Percentiles rank a stretch among this genome's conserved stretches.
phyloP scores from a whole-genome alignment of 2,113 vertebrate genomes.

The Forbesichthys papilliferus region DNA sequence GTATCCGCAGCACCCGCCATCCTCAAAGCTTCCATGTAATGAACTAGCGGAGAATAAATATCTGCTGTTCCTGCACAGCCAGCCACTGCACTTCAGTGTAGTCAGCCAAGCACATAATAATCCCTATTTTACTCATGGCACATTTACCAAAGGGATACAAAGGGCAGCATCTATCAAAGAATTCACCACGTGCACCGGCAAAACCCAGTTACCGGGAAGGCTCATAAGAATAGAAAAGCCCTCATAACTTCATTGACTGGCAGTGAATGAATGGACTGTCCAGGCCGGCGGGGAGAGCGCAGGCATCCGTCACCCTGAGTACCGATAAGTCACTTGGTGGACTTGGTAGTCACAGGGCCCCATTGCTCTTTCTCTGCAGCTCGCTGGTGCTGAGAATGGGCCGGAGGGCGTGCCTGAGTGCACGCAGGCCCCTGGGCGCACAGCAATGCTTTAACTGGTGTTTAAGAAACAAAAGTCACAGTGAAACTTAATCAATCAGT shows the following conservation, averaged over 20 bases:
- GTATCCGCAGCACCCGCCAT: conserved; percentile 33
- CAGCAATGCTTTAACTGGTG: conserved; percentile 62
- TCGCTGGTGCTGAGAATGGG: conserved; percentile 52
- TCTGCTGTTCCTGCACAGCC: conserved; percentile 51
- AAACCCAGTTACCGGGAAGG: conserved; percentile 70
- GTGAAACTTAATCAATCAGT: conserved; percentile 75
- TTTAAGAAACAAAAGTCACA: conserved; percentile 72
- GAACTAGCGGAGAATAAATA: conserved; percentile 11
- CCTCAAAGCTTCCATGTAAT: conserved; percentile 32
- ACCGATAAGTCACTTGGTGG: conserved; percentile 69
- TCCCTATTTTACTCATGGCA: conserved; percentile 67
- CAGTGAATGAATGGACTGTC: conserved; percentile 64
- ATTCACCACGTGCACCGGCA: conserved; percentile 61
- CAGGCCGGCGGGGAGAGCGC: conserved; percentile 40
- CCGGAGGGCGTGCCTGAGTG: conserved; percentile 53
- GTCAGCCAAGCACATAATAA: conserved; percentile 65
- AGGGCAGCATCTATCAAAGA: conserved; percentile 74
- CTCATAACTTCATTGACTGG: conserved; percentile 66
- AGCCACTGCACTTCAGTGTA: conserved; percentile 37
- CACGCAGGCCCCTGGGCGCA: conserved; percentile 46
- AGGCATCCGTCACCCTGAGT: conserved; percentile 68
- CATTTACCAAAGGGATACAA: conserved; percentile 66
- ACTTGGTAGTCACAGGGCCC: conserved; percentile 66
- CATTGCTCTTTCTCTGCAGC: conserved; percentile 58
- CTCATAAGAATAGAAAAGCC: conserved; percentile 74